Base-by-base conservation (phyloP, 2,888 invertebrate genomes). In the Athetis lepigone region DNA sequence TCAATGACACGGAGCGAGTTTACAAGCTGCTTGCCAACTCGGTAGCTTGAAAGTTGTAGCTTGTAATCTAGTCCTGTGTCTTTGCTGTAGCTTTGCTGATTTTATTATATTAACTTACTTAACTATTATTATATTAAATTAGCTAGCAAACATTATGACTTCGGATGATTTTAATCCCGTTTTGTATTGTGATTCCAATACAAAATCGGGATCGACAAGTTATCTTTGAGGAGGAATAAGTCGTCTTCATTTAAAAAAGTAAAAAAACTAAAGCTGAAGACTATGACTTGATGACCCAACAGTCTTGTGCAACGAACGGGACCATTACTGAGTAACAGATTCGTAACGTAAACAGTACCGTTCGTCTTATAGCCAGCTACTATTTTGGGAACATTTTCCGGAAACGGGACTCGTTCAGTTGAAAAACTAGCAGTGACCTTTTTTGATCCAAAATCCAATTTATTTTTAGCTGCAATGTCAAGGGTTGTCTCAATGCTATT, bases 381-480 rank as follows among this genome's bases (percentile, higher is more conserved):
- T 46, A 47, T 51, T 51, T 11, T 3, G 8, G 18, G 21, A 42
- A 16, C 11, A 40, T 46, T 46, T 56, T n/a, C 37, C 19, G 51
- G 46, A 69, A 51, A 25, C 33, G 9, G 16, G 16, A 33, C 18
- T 36, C 43, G 18, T 36, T 18, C 11, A 25, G n/a, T 7, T 7
- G 23, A 16, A 45, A 40, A 46, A 55, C 21, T 33, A 40, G 55
- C 11, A 27, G n/a, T 40, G 23, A 42, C 46, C 51, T 50, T 42
- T 29, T 43, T 2, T 36, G 42, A 56, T 33, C 16, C 42, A 69
- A 56, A 36, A 50, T 55, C 19, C 45, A 43, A 25, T 56, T 29
- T 56, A 27, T 42, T 47, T 51, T 55, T 55, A 67, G 8, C 18
- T 39, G 13, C 4, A 8, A n/a, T 3, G n/a, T 16, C 23, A 9